Conservation (phyloP, 2,888 invertebrate genomes). For the Leucophenga montana region DNA sequence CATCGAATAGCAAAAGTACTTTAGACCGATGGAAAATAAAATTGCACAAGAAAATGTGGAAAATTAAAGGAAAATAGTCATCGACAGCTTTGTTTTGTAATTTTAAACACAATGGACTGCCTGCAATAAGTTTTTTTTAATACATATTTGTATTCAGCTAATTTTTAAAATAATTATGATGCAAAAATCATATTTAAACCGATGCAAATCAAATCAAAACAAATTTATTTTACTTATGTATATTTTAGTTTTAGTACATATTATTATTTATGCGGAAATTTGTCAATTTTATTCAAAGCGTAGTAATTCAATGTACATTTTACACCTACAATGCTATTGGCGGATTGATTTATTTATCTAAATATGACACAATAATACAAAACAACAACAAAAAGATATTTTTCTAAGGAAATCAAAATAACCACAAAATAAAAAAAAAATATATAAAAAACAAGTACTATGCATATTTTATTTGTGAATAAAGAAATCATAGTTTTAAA, state of each 20-base stretch:
- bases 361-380: conserved; percentile 35
- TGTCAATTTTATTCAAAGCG: conserved; percentile 15
- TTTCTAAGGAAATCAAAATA: conserved; percentile 61
- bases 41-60: background rate
- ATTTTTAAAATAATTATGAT: conserved; percentile 14
- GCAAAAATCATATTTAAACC: conserved; percentile 63
- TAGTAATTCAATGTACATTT: conserved; percentile 7
- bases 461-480: conserved; percentile 66
- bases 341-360: conserved; percentile 40
- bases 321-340: conserved; percentile 1
- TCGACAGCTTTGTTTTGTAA: background rate
- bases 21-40: conserved; percentile 9
- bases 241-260: conserved; percentile 35
- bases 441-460: background rate
- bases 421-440: conserved; percentile 11
- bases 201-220: conserved; percentile 54
- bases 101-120: conserved; percentile 61
- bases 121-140: conserved; percentile 72
- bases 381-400: conserved; percentile 62
- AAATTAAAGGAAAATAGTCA: conserved; percentile 25
- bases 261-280: conserved; percentile 15
- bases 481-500: conserved; percentile 50
- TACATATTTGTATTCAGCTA: conserved; percentile 35
- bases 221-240: conserved; percentile 67
- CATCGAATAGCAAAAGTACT: conserved; percentile 32